These are phyloP conservation scores for Caenorhabditis parvicauda DNA, from an alignment of 2,888 invertebrate species.

Conservation along the genomic window DNA sequence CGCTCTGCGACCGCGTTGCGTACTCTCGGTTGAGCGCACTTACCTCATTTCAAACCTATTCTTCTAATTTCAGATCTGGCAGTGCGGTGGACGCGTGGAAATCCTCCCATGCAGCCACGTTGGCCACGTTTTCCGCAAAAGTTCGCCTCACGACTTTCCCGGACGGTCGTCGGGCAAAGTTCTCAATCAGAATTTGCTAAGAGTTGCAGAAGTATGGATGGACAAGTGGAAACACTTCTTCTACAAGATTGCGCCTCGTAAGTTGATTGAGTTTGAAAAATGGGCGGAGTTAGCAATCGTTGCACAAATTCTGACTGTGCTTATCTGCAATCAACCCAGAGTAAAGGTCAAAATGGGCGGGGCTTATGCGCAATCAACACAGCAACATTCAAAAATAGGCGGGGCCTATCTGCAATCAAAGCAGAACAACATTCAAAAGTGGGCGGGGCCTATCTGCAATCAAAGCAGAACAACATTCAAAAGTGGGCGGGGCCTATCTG, in stretches of 20 bases:
- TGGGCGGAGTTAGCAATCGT: background rate
- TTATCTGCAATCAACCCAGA: background rate
- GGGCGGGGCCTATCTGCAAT: no score
- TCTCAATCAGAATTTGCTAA: slow-evolving; percentile 66
- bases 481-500: no score
- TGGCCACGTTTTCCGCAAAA: slow-evolving; percentile 62
- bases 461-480: no score
- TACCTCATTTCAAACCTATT: background rate
- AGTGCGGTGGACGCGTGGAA: slow-evolving; percentile 62
- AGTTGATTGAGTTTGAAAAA: slow-evolving; percentile 7
- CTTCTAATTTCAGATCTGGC: slow-evolving; percentile 55
- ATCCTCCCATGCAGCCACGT: slow-evolving; percentile 63
- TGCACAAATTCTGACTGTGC: background rate
- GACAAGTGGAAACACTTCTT: slow-evolving; percentile 66
- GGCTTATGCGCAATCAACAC: no score
- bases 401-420: no score
- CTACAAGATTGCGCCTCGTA: slow-evolving; percentile 61
- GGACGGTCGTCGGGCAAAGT: slow-evolving; percentile 64
- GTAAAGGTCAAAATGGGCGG: no score
- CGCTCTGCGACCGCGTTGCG: no score
- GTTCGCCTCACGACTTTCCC: slow-evolving; percentile 68
- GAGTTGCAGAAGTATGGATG: slow-evolving; percentile 66
- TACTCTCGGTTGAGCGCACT: background rate
- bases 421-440: no score
- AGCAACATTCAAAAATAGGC: no score